These are phyloP conservation scores for Stenchaetothrips biformis DNA, from an alignment of 2,888 invertebrate genomes.

Conservation along the genomic window DNA sequence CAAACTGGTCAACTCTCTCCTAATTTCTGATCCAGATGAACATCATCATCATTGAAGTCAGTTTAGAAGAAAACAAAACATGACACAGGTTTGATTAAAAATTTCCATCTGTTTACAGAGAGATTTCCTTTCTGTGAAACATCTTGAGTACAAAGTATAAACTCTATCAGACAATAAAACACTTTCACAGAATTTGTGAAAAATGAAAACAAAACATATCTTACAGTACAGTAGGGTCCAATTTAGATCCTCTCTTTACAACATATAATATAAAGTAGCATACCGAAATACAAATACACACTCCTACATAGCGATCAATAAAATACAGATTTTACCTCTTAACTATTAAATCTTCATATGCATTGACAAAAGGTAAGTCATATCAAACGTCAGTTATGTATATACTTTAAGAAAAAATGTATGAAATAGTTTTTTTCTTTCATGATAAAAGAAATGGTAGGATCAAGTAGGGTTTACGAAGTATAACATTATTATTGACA, in stretches of 20 bases:
- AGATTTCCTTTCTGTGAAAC: no score
- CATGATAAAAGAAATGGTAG: not conserved
- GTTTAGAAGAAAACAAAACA: no score
- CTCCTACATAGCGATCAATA: not conserved
- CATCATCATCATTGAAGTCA: no score
- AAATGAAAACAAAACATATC: not conserved
- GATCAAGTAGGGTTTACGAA: no score
- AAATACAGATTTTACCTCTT: not conserved
- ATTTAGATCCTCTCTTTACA: not conserved
- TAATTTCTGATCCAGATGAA: no score
- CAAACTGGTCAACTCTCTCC: no score
- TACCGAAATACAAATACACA: not conserved
- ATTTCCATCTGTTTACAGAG: no score
- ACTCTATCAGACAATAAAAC: no score
- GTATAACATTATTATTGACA: not conserved
- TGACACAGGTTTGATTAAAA: no score
- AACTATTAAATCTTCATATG: not conserved
- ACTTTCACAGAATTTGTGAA: not conserved
- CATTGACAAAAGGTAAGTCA: not conserved
- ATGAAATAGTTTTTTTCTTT: not conserved
- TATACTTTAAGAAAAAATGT: not conserved
- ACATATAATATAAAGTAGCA: not conserved
- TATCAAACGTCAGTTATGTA: not conserved
- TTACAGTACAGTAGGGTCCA: not conserved
- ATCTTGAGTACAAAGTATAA: no score